Evolutionary conservation across 2,797 vertebrate species (phyloP).

Genomic region (Anguilla megastoma): DNA sequence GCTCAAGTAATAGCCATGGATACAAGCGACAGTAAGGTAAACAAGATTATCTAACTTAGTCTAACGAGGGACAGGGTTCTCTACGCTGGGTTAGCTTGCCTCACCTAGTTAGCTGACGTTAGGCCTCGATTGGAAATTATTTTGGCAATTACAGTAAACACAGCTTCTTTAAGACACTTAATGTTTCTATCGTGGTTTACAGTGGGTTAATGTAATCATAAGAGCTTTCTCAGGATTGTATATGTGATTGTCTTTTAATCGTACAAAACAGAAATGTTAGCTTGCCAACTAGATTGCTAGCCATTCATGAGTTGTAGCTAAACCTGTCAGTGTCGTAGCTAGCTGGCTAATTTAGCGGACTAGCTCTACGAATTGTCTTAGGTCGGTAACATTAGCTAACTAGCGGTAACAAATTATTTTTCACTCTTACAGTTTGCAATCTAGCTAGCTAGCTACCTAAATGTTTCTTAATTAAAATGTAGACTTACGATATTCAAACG

Average conservation of each 20-base stretch:
- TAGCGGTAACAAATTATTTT: not conserved
- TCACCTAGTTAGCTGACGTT: not conserved
- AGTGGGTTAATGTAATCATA: not conserved
- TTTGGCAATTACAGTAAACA: not conserved
- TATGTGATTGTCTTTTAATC: not conserved
- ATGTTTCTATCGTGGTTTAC: not conserved
- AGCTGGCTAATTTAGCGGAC: not conserved
- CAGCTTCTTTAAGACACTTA: not conserved
- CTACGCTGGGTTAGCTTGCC: not conserved
- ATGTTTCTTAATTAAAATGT: too few species aligned
- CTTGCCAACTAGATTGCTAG: not conserved
- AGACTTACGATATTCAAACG: too few species aligned
- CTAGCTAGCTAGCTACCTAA: too few species aligned
- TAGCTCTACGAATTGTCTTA: not conserved
- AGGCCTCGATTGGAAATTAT: conserved; percentile 8
- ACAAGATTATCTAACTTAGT: conserved; percentile 2
- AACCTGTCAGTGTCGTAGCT: not conserved
- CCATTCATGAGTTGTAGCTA: not conserved
- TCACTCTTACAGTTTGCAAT: not conserved
- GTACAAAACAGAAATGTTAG: not conserved
- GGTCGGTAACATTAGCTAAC: not conserved
- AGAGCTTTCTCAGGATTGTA: not conserved
- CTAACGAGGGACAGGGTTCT: not conserved
- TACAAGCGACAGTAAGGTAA: conserved; percentile 73
- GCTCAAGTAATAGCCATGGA: conserved; percentile 72